Evolutionary conservation across 2,797 vertebrate species (phyloP).

Genomic region (Paguma larvata): DNA sequence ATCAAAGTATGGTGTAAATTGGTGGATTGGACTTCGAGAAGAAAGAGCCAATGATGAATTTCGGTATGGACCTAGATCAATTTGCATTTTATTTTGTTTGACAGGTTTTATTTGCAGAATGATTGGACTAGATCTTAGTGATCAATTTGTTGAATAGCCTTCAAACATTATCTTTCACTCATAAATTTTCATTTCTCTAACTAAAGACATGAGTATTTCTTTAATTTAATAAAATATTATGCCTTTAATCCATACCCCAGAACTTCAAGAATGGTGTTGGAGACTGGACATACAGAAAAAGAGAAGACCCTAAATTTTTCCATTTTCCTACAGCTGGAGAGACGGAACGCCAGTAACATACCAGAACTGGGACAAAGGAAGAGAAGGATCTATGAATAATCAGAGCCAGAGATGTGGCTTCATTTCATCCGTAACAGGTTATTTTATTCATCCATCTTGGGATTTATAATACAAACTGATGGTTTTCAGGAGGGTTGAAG

Average conservation of each 20-base stretch:
- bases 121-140: slow-evolving; percentile 49
- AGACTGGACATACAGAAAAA: slow-evolving; percentile 41
- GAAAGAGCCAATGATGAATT: slow-evolving; percentile 87
- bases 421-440: slow-evolving; percentile 94
- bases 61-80: slow-evolving; percentile 87
- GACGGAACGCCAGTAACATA: slow-evolving; percentile 92
- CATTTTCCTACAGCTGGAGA: slow-evolving; percentile 91
- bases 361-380: slow-evolving; percentile 92
- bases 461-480: slow-evolving; percentile 34
- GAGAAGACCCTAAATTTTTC: slow-evolving; percentile 54
- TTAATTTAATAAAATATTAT: slow-evolving; percentile 31
- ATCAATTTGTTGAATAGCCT: slow-evolving; percentile 51
- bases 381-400: slow-evolving; percentile 54
- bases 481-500: slow-evolving; percentile 30
- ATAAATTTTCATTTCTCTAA: slow-evolving; percentile 17
- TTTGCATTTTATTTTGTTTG: slow-evolving; percentile 71
- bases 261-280: neutral
- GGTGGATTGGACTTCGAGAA: slow-evolving; percentile 95
- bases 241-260: neutral
- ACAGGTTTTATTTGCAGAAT: slow-evolving; percentile 52
- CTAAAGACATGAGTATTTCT: slow-evolving; percentile 21
- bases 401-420: slow-evolving; percentile 90
- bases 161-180: slow-evolving; percentile 45
- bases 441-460: slow-evolving; percentile 65
- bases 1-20: slow-evolving; percentile 88